Conservation (phyloP, 1,140 invertebrate species). For the Venustaconcha ellipsiformis region DNA sequence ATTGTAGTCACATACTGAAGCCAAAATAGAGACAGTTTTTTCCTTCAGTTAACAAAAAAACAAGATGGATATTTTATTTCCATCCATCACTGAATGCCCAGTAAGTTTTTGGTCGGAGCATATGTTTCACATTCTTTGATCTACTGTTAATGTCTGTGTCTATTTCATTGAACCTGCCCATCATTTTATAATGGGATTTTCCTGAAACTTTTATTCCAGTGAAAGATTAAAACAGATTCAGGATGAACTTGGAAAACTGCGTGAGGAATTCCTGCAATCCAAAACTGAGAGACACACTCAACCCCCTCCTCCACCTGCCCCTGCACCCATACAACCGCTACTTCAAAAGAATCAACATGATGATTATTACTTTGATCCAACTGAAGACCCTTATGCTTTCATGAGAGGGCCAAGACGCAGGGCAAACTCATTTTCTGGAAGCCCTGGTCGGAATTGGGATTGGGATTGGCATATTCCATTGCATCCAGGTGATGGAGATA, state of each 20-base stretch:
- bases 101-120: too few relatives aligned
- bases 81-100: too few relatives aligned
- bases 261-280: conserved; percentile 50
- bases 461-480: conserved; percentile 55
- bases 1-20: too few relatives aligned
- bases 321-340: conserved; percentile 25
- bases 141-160: too few relatives aligned
- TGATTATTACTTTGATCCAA: conserved; percentile 54
- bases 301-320: conserved; percentile 19
- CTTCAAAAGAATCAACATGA: conserved; percentile 26
- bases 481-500: conserved; percentile 48
- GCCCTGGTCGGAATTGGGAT: conserved; percentile 45
- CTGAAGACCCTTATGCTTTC: conserved; percentile 59
- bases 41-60: too few relatives aligned
- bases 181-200: not conserved
- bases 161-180: too few relatives aligned
- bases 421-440: conserved; percentile 62
- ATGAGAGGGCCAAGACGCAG: conserved; percentile 57
- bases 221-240: conserved; percentile 51
- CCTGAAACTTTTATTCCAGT: conserved; percentile 27
- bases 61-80: too few relatives aligned
- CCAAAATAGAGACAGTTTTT: too few relatives aligned
- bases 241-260: conserved; percentile 53
- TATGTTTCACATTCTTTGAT: too few relatives aligned
- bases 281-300: conserved; percentile 23